A percentile compares a stretch with the other conserved stretches of the same genome.
These are phyloP conservation scores for Pyxicephalus adspersus DNA, from an alignment of 2,113 vertebrate genomes.

Conservation along the genomic window DNA sequence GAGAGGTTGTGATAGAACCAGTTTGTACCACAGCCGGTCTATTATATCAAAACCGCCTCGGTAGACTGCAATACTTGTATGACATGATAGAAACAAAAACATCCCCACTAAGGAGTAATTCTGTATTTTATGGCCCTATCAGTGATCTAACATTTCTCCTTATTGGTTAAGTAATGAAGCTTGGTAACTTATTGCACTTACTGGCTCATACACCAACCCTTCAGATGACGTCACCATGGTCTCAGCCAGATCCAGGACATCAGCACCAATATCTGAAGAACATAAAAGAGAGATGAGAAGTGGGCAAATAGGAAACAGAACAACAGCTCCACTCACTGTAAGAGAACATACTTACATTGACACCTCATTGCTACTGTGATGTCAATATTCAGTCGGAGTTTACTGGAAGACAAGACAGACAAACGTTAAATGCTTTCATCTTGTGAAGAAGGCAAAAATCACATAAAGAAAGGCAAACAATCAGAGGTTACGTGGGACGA, in stretches of 20 bases:
- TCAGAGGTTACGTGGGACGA: no score
- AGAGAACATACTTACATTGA: conserved; percentile 85
- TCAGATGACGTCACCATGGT: conserved; percentile 94
- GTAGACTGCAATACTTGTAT: no score
- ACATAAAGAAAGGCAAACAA: no score
- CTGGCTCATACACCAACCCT: conserved; percentile 91
- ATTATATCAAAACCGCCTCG: no score
- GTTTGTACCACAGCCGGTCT: no score
- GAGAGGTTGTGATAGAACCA: no score
- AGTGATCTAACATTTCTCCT: no score
- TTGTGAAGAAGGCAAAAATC: no score
- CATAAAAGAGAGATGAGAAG: not conserved
- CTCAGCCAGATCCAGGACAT: conserved; percentile 95
- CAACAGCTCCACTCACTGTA: not conserved
- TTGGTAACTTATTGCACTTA: conserved; percentile 66
- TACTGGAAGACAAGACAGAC: conserved; percentile 75
- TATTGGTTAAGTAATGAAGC: no score
- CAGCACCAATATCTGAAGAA: conserved; percentile 88
- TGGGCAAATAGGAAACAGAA: not conserved
- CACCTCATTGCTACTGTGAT: conserved; percentile 98
- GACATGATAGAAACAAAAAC: no score
- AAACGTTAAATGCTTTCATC: conserved; percentile 37
- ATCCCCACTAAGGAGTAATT: no score
- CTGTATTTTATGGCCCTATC: no score
- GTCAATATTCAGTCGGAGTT: conserved; percentile 95